Evolutionary conservation across 2,797 vertebrate genomes (phyloP).

Genomic region (Valencia hispanica): DNA sequence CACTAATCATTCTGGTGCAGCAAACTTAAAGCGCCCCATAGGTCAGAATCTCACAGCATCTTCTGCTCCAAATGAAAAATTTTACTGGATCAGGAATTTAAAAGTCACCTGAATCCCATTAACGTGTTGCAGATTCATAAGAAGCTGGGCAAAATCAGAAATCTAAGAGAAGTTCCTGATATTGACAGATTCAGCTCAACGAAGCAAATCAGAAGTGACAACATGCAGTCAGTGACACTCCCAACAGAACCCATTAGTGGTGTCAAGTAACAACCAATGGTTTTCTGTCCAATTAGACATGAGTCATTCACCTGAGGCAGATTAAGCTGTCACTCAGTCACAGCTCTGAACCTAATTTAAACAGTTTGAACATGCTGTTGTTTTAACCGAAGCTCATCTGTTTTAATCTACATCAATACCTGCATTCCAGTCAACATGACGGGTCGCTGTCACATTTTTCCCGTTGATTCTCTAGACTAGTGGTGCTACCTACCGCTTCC

Average conservation of each 20-base stretch:
- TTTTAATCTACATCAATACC: neutral
- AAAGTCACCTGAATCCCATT: neutral
- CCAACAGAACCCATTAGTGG: constrained; percentile 22
- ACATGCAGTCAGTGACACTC: constrained; percentile 16
- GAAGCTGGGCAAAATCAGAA: neutral
- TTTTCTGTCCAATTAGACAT: constrained; percentile 16
- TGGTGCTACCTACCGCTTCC: too few relatives aligned
- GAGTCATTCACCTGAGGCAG: constrained; percentile 2
- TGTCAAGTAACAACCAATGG: constrained; percentile 34
- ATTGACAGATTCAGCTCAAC: constrained; percentile 27
- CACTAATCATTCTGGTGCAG: neutral
- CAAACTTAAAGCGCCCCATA: too few relatives aligned
- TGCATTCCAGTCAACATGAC: fast-evolving
- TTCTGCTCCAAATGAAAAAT: neutral
- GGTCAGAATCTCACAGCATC: neutral
- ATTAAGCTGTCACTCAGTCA: constrained; percentile 20
- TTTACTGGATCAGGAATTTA: neutral
- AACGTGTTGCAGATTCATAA: neutral
- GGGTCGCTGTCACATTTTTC: neutral
- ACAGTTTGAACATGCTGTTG: too few relatives aligned
- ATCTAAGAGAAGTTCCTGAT: neutral
- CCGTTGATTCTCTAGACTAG: too few relatives aligned
- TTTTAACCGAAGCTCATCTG: neutral
- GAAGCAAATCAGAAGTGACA: constrained; percentile 29
- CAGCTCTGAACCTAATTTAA: too few relatives aligned